phyloP scores from a whole-genome alignment of 1,140 invertebrate genomes.

The Aphaenogaster floridana region DNA sequence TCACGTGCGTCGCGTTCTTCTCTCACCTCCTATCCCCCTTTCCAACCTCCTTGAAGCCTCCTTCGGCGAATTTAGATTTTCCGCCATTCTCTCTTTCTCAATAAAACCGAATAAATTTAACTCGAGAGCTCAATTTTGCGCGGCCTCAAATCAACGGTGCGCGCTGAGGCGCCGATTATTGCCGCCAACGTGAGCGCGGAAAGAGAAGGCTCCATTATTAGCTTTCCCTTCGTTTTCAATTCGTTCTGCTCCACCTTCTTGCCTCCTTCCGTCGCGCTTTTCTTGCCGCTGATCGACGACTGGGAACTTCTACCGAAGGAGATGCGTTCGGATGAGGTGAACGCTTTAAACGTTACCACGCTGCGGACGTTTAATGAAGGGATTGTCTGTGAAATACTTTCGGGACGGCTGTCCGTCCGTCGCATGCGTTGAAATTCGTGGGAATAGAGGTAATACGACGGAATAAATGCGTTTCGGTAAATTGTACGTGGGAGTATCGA shows the following conservation, averaged over 20 bases:
- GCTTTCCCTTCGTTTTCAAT: conserved; percentile 67
- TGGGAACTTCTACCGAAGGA: conserved; percentile 8
- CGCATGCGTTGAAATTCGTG: conserved; percentile 13
- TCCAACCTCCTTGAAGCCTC: no score
- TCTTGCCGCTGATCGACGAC: conserved; percentile 25
- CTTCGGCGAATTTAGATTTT: conserved; percentile 66
- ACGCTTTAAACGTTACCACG: conserved; percentile 18
- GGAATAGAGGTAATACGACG: conserved; percentile 30
- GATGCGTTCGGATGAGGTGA: conserved; percentile 19
- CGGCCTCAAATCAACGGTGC: conserved; percentile 63
- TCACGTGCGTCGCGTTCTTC: neutral
- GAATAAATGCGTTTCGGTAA: conserved; percentile 46
- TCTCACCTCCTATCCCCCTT: neutral
- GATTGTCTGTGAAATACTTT: conserved; percentile 49
- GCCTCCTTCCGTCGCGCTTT: conserved; percentile 18
- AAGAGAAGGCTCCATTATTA: conserved; percentile 68
- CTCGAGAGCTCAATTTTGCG: conserved; percentile 66
- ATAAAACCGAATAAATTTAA: conserved; percentile 73
- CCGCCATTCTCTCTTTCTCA: conserved; percentile 45
- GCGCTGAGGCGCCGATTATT: conserved; percentile 65
- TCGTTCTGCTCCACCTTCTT: conserved; percentile 11
- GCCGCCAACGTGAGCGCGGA: conserved; percentile 47
- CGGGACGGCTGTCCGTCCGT: conserved; percentile 17
- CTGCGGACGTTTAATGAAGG: neutral
- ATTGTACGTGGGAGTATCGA: conserved; percentile 6